These are phyloP conservation scores for Xenopus laevis DNA, from an alignment of 2,113 vertebrate genomes.

Conservation along the genomic window DNA sequence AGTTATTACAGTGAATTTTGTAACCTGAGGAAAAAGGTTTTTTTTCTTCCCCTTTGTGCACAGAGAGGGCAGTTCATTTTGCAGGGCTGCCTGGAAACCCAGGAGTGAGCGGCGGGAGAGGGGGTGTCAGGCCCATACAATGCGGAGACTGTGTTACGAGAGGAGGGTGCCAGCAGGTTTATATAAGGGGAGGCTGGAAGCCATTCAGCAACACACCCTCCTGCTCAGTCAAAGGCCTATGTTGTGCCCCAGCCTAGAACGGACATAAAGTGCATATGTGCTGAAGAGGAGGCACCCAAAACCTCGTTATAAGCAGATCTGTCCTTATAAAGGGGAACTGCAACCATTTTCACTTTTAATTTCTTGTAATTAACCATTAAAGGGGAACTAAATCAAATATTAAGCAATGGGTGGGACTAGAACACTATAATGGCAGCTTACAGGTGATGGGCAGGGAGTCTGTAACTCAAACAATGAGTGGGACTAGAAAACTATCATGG, in stretches of 20 bases:
- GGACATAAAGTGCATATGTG: conserved; percentile 1
- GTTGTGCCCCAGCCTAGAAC: too few relatives aligned
- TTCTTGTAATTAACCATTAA: too few relatives aligned
- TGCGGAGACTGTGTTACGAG: background rate
- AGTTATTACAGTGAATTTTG: too few relatives aligned
- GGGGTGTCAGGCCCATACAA: background rate
- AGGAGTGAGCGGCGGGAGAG: background rate
- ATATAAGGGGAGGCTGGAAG: background rate
- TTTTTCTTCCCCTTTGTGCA: background rate
- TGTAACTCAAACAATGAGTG: too few relatives aligned
- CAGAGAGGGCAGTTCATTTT: background rate
- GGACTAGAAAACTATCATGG: too few relatives aligned
- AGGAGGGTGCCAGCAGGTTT: background rate
- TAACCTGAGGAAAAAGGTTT: background rate
- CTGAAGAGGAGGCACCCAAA: background rate
- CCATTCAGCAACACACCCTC: background rate
- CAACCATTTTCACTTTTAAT: background rate
- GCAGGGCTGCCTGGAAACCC: background rate
- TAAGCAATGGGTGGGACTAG: too few relatives aligned
- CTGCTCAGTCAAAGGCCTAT: too few relatives aligned
- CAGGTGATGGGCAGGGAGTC: too few relatives aligned
- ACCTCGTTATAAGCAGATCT: background rate
- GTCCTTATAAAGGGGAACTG: background rate
- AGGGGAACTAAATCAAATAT: too few relatives aligned
- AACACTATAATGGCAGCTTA: too few relatives aligned